Evolutionary conservation across 64 coral and sea anemone genomes (phyloP), one percentile per base, ranked within the genome.

Genomic region (Actinia equina): DNA sequence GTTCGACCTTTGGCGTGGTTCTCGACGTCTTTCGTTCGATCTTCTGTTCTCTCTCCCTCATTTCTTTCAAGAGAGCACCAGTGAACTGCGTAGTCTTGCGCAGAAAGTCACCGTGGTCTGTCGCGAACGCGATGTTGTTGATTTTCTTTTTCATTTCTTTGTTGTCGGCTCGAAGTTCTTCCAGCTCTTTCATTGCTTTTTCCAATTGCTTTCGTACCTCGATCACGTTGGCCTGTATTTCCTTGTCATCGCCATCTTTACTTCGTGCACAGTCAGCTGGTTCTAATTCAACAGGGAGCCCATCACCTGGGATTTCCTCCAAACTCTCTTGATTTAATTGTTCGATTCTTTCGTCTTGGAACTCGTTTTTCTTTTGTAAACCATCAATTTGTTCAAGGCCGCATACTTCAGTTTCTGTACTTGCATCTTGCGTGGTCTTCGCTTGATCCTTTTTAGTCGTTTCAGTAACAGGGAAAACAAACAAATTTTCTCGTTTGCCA

Each of bases 81-180:
- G 94, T 95, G 27, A 92, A 89, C 82, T 87, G n/a, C 19, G 87
- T 92, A 17, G 90, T 95, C 53, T 82, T 95, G 17, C 88, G 27
- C 23, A 92, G 51, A 26, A 92, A 79, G 10, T 81, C 87, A 22
- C 87, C 56, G 82, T 87, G 65, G 13, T 88, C 62, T 45, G 64
- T 86, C 58, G 77, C 44, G 9, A 63, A 59, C 17, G 90, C 83
- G 2, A 95, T 80, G 37, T 91, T 95, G 77, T 44, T 81, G 27
- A 95, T 81, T 77, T 95, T 77, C 43, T 89, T 59, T 82, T 95
- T 95, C 87, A 95, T 89, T 43, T 95, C 87, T 12, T 77, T 89
- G 64, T 92, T 95, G 76, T 95, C 94, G 7, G 52, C 54, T 91
- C 85, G 84, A 57, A 95, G 60, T 42, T 71, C 81, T 91, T 95